A percentile compares a stretch with the other conserved stretches of the same genome.
phyloP scores from a whole-genome alignment of 2,888 invertebrate species.

The Nezara viridula region DNA sequence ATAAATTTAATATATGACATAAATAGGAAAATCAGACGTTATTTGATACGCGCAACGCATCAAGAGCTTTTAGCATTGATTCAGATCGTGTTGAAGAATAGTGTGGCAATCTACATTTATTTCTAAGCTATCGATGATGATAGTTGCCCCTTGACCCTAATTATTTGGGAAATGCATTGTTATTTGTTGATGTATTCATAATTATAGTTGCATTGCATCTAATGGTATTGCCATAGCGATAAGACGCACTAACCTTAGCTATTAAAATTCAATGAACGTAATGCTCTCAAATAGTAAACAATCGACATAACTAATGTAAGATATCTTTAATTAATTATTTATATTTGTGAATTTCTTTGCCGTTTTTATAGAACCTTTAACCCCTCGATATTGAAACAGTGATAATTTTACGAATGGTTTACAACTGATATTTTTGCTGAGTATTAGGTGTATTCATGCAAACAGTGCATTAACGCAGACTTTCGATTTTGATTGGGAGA shows the following conservation, averaged over 20 bases:
- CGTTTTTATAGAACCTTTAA: not conserved
- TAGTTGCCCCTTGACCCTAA: not conserved
- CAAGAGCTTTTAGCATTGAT: no score
- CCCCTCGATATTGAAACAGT: not conserved
- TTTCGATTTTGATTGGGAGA: no score
- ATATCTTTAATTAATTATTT: not conserved
- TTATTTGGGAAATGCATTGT: not conserved
- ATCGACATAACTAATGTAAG: not conserved
- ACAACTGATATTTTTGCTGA: not conserved
- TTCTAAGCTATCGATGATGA: no score
- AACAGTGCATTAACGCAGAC: no score
- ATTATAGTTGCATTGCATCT: not conserved
- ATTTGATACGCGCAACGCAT: no score
- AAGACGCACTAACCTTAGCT: not conserved
- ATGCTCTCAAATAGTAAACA: not conserved
- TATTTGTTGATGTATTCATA: not conserved
- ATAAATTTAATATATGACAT: no score
- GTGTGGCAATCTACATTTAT: no score
- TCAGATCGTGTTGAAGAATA: no score
- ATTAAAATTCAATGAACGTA: not conserved
- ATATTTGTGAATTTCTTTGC: not conserved
- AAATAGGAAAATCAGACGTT: no score
- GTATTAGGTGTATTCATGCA: not conserved
- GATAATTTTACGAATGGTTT: not conserved
- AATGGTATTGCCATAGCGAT: not conserved